Conservation (phyloP, 2,888 invertebrate genomes). For the Mylabris sibirica region DNA sequence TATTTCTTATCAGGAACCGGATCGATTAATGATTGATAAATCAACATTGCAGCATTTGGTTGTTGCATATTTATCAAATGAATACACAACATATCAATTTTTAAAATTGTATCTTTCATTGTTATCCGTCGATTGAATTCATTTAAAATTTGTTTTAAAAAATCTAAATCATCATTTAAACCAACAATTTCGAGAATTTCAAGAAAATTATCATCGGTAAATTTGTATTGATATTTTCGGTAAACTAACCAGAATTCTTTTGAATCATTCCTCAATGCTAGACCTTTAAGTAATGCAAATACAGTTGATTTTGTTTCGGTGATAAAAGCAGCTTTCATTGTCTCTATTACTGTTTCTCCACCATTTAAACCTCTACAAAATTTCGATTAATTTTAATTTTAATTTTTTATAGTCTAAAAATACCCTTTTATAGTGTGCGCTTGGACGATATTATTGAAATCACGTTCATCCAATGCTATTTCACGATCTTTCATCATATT, state of each 20-base stretch:
- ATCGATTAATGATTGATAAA: constrained; percentile 61
- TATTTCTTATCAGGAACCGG: constrained; percentile 65
- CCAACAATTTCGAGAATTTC: constrained; percentile 63
- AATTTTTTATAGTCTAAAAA: constrained; percentile 34
- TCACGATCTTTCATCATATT: constrained; percentile 67
- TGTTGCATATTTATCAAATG: constrained; percentile 64
- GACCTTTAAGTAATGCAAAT: constrained; percentile 63
- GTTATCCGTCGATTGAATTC: constrained; percentile 22
- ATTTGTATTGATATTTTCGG: constrained; percentile 47
- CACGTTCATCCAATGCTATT: constrained; percentile 65
- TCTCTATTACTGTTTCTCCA: constrained; percentile 64
- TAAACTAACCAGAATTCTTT: constrained; percentile 58
- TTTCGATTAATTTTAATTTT: not conserved
- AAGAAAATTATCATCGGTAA: constrained; percentile 56
- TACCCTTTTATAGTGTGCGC: constrained; percentile 68
- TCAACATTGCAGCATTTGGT: constrained; percentile 62
- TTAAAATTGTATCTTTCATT: constrained; percentile 37
- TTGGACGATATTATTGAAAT: constrained; percentile 69
- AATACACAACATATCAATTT: constrained; percentile 60
- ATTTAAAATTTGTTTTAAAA: constrained; percentile 35
- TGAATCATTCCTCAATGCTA: constrained; percentile 62
- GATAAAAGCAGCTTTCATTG: constrained; percentile 68
- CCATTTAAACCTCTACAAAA: constrained; percentile 57
- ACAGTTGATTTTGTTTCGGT: constrained; percentile 63
- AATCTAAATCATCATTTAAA: constrained; percentile 37